Evolutionary conservation across 2,113 vertebrate species (phyloP).

Genomic region (Camelus bactrianus): DNA sequence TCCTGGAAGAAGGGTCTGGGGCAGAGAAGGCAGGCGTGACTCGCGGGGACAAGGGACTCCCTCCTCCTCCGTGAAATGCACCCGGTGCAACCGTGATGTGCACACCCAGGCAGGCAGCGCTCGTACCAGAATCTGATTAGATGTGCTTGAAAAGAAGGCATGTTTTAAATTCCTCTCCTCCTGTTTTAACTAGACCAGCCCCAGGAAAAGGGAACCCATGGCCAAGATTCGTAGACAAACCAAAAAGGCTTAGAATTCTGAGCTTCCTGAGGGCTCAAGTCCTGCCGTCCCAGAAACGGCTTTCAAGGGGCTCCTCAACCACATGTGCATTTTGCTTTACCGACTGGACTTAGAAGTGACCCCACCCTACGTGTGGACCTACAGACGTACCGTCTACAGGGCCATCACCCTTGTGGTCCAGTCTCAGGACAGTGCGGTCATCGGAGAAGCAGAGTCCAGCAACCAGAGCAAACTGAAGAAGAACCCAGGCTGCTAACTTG

Average conservation of each 20-base stretch:
- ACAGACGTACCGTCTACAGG: fast-evolving
- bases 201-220: background rate
- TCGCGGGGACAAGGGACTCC: background rate
- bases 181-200: background rate
- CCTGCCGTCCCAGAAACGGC: background rate
- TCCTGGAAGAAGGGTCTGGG: background rate
- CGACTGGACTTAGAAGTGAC: background rate
- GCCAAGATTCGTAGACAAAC: background rate
- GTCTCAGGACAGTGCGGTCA: background rate
- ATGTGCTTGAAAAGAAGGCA: background rate
- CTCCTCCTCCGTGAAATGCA: fast-evolving
- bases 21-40: background rate
- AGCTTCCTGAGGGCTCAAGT: background rate
- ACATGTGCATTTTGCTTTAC: fast-evolving
- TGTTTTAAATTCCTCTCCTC: background rate
- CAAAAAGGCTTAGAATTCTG: background rate
- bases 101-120: background rate
- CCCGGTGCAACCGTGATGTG: fast-evolving
- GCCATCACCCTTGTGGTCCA: fast-evolving
- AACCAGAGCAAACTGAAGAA: background rate
- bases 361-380: fast-evolving
- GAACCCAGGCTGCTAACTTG: background rate
- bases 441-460: background rate
- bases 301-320: background rate
- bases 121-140: background rate